Conservation (phyloP, 2,113 vertebrate genomes). For the Felis chaus region DNA sequence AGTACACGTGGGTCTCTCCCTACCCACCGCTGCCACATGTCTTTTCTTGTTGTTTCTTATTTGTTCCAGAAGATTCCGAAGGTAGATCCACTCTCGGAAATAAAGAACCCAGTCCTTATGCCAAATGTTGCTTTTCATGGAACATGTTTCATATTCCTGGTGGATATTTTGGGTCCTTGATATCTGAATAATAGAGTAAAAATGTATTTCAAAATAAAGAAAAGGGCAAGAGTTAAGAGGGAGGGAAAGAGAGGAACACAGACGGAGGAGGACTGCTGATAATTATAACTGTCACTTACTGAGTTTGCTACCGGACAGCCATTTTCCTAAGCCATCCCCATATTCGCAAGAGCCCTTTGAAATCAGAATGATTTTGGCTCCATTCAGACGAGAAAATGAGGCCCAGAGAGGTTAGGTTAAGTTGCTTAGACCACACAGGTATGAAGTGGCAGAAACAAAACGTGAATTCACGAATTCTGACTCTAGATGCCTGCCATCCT, state of each 20-base stretch:
- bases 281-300: background rate
- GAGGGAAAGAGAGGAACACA: background rate
- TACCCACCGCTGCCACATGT: background rate
- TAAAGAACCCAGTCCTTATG: background rate
- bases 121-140: background rate
- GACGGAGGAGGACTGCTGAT: background rate
- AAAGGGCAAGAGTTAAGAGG: background rate
- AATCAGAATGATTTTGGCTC: background rate
- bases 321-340: background rate
- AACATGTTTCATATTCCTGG: background rate
- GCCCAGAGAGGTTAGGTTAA: background rate
- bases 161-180: background rate
- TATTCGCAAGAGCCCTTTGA: background rate
- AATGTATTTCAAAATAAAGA: constrained; percentile 1
- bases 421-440: background rate
- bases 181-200: background rate
- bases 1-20: background rate
- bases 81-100: background rate
- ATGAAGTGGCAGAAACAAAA: background rate
- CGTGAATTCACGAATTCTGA: background rate
- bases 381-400: background rate
- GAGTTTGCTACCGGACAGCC: background rate
- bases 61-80: background rate
- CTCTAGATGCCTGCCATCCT: background rate
- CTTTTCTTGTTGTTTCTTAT: background rate